Base-by-base conservation (phyloP, 2,888 invertebrate species). In the Hirtodrosophila cameraria region DNA sequence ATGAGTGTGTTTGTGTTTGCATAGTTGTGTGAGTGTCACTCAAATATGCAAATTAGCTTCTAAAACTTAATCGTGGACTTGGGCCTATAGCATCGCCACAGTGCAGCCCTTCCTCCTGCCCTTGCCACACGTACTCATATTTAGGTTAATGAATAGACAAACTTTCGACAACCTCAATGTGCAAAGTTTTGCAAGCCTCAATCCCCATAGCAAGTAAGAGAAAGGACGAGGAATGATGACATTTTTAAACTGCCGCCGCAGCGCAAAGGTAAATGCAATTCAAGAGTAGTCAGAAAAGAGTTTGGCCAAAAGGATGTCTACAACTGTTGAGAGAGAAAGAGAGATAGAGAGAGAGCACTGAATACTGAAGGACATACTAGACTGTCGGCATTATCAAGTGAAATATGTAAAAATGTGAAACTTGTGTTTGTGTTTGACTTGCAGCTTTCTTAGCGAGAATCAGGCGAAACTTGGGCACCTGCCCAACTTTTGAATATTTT, bases 1-100 rank as follows among this genome's bases (percentile, higher is more conserved):
- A 7, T 42, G 9, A 38, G 12, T 61, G 15, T 39, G 11, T 49
- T n/a, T 31, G 23, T 49, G 27, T 33, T 12, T 28, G n/a, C n/a
- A n/a, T n/a, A n/a, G n/a, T n/a, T n/a, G 27, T 53, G 60, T 52
- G 38, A 50, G 39, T 52, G 62, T 68, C 72, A 72, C 86, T 82
- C 73, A 84, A 84, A 82, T 84, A 82, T 82, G 86, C 75, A 82
- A 82, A 82, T 82, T 86, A 86, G 87, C 82, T 84, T 68, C 69
- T 63, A 54, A 73, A 84, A 82, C 75, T 75, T 81, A 72, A 68
- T 72, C 73, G 68, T 66, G 46, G 59, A 59, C 61, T 62, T 54
- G 57, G 46, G 61, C 75, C 43, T 71, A 5, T n/a, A n/a, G n/a
- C n/a, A 3, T 18, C 15, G 13, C 18, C 45, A 8, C 36, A 38